Evolutionary conservation across 2,113 vertebrate species (phyloP).

Genomic region (Archilochus colubris): DNA sequence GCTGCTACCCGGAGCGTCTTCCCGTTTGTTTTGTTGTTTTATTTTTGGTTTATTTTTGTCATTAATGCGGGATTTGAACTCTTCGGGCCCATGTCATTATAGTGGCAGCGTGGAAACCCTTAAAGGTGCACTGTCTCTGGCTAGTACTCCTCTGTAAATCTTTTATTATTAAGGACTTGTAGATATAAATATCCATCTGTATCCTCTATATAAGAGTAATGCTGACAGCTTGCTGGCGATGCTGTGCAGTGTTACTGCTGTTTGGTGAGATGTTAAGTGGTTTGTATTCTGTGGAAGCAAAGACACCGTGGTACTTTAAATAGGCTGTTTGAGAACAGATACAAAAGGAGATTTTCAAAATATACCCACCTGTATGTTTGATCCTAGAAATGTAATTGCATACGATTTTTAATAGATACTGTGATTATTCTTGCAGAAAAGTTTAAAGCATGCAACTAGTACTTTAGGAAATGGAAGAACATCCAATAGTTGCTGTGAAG

Average conservation of each 20-base stretch:
- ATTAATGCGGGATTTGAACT: too few species aligned
- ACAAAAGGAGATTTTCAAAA: background rate
- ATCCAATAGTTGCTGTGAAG: background rate
- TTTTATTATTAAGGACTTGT: too few species aligned
- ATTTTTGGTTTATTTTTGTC: too few species aligned
- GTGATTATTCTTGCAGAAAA: background rate
- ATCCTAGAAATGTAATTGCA: background rate
- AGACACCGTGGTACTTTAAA: background rate
- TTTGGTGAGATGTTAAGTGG: background rate
- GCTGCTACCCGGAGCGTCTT: too few species aligned
- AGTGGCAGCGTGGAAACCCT: too few species aligned
- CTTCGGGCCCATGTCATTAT: too few species aligned
- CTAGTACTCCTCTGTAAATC: too few species aligned
- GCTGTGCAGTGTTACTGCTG: rapidly evolving
- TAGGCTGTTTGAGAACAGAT: background rate
- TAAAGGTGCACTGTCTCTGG: too few species aligned
- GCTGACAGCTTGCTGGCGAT: too few species aligned
- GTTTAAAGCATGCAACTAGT: background rate
- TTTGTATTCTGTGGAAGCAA: background rate
- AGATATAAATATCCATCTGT: too few species aligned
- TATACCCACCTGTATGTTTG: background rate
- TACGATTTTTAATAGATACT: background rate
- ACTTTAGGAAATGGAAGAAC: slow-evolving; percentile 59
- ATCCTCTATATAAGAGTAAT: background rate
- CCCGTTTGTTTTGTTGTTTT: too few species aligned